Evolutionary conservation across 2,113 vertebrate species (phyloP), one percentile per base, ranked within the genome.

Genomic region (Actenoides hombroni): DNA sequence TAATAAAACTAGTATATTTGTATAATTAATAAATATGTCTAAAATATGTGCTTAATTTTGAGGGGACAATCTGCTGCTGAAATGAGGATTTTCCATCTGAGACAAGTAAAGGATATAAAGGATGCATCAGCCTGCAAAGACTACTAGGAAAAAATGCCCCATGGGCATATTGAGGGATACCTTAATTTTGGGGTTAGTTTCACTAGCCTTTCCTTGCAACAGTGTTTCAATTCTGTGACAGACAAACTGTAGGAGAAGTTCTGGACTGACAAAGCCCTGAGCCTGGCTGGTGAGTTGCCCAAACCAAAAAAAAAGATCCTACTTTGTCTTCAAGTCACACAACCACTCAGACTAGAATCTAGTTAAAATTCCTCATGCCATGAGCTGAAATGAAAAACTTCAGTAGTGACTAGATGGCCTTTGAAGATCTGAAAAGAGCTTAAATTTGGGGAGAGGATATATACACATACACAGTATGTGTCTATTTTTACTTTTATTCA

Each of bases 11-110:
- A 79, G 25, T 61, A 0, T 11, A 29, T 79, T 75, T 83, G 1
- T 57, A 10, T 57, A 35, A 53, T 40, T 75, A 65, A 21, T 70
- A 67, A 83, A 29, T 33, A 56, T 0, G 0, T 53, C 1, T 35
- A 37, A 56, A 7, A 7, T 33, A 46, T 0, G 0, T 1, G 0
- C 48, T 74, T 42, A 16, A 11, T 61, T 86, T 67, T 67, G 13
- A 49, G 23, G 24, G 6, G 12, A 59, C 25, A 85, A 63, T 78
- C 17, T 39, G 16, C 39, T 78, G 18, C 6, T 85, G 4, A 40
- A 54, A 64, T 56, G 35, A 78, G 7, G 9, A 28, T 7, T 10
- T 86, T 60, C 16, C 10, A 46, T 1, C 26, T 2, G 4, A 79
- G 54, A 44, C 4, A 60, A 10, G 23, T 0, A 54, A 5, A 54